Conservation (phyloP, 1,140 invertebrate species). For the Lasioglossum albipes region DNA sequence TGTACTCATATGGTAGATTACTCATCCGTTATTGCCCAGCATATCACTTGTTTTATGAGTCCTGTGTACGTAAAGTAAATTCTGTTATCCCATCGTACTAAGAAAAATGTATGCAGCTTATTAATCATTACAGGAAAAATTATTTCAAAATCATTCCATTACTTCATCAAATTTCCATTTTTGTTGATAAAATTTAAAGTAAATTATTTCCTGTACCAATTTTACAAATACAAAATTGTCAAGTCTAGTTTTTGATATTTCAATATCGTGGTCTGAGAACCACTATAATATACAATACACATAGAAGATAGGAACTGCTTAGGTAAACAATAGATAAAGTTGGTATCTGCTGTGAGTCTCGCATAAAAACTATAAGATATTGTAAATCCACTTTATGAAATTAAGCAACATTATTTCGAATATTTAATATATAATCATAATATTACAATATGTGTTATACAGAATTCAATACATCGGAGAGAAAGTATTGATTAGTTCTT, state of each 20-base stretch:
- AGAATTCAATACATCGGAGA: neutral
- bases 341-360: neutral
- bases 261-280: neutral
- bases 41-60: neutral
- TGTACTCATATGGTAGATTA: neutral
- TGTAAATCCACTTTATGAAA: neutral
- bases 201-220: too few species aligned
- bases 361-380: neutral
- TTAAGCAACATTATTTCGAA: neutral
- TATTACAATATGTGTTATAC: neutral
- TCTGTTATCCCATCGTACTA: neutral
- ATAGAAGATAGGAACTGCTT: conserved; percentile 4
- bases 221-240: too few species aligned
- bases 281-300: neutral
- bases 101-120: neutral
- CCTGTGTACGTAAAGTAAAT: neutral
- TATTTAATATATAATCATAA: neutral
- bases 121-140: neutral
- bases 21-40: neutral
- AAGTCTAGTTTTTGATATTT: neutral
- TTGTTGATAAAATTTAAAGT: too few species aligned
- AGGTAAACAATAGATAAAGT: conserved; percentile 1
- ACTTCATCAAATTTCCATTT: too few species aligned
- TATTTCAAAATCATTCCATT: neutral
- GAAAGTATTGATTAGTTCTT: neutral